Evolutionary conservation across 1,140 invertebrate species (phyloP).

Genomic region (Pseudomyrmex flavicornis): DNA sequence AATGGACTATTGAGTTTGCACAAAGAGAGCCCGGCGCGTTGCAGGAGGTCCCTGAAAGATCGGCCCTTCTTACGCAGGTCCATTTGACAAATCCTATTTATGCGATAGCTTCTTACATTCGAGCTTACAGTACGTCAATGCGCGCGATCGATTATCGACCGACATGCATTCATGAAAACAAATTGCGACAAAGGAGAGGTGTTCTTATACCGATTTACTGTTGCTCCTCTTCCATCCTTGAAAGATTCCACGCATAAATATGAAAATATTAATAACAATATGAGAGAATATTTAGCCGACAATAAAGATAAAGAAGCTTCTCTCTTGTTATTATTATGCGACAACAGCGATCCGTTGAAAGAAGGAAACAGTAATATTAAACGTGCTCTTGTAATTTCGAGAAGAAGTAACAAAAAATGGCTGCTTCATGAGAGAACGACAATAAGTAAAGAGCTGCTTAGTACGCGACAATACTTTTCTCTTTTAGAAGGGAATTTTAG

Average conservation of each 20-base stretch:
- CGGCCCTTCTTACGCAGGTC: constrained; percentile 2
- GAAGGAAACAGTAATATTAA: constrained; percentile 53
- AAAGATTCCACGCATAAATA: constrained; percentile 9
- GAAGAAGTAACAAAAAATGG: constrained; percentile 29
- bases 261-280: constrained; percentile 43
- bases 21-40: constrained; percentile 50
- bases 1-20: constrained; percentile 67
- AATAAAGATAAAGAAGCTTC: constrained; percentile 40
- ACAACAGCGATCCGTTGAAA: neutral
- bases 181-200: constrained; percentile 13
- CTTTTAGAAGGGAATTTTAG: neutral
- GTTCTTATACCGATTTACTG: constrained; percentile 9
- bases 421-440: constrained; percentile 30
- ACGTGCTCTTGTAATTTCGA: constrained; percentile 33
- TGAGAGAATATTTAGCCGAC: constrained; percentile 20
- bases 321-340: constrained; percentile 37
- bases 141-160: constrained; percentile 44
- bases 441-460: constrained; percentile 44
- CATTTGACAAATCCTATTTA: constrained; percentile 66
- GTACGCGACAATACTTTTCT: constrained; percentile 9
- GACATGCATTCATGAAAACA: constrained; percentile 29
- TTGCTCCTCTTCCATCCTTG: neutral
- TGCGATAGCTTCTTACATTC: constrained; percentile 41
- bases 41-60: constrained; percentile 56
- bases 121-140: constrained; percentile 44